Evolutionary conservation across 2,888 invertebrate species (phyloP).

Genomic region (Oligia strigilis): DNA sequence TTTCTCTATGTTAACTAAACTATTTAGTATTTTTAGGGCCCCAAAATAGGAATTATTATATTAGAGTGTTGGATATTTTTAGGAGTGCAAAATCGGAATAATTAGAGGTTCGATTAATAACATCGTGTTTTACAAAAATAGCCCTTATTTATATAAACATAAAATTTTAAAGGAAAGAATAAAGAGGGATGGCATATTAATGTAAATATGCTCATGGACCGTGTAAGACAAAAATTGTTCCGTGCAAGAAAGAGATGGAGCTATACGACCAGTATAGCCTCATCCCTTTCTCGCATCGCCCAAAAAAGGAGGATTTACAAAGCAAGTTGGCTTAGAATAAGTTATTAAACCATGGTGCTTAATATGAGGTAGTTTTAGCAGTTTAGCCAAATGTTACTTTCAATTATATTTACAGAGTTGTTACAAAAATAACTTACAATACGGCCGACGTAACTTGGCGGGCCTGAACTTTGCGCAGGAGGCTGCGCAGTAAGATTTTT

Average conservation of each 20-base stretch:
- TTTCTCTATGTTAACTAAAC: neutral
- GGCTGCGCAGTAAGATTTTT: too few species aligned
- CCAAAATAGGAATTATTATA: neutral
- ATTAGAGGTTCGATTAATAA: neutral
- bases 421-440: neutral
- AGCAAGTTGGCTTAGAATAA: slow-evolving; percentile 28
- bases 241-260: neutral
- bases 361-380: slow-evolving; percentile 9
- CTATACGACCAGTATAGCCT: neutral
- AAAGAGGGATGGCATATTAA: neutral
- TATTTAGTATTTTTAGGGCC: neutral
- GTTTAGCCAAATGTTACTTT: slow-evolving; percentile 29
- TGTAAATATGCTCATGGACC: neutral
- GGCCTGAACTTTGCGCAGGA: too few species aligned
- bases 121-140: neutral
- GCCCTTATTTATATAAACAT: neutral
- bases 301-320: neutral
- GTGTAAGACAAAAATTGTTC: neutral
- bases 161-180: neutral
- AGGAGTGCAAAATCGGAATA: neutral
- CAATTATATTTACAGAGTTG: neutral
- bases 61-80: neutral
- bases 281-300: neutral
- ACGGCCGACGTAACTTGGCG: too few species aligned
- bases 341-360: slow-evolving; percentile 40